These are phyloP conservation scores for Knipowitschia caucasica DNA, from an alignment of 2,797 vertebrate species.

Conservation along the genomic window DNA sequence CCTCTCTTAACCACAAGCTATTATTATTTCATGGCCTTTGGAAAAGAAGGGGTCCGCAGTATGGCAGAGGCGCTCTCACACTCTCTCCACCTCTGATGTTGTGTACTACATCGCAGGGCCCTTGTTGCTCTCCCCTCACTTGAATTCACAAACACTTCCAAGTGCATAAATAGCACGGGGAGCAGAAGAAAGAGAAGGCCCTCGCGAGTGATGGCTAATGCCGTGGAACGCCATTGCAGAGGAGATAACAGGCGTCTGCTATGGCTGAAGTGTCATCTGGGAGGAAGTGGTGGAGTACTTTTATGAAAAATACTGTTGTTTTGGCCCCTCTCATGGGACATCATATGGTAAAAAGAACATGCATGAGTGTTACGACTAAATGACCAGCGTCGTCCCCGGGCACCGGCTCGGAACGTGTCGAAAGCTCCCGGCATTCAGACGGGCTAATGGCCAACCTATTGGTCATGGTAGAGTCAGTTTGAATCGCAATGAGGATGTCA, in stretches of 20 bases:
- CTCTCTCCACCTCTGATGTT: constrained; percentile 81
- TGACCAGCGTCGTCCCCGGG: constrained; percentile 66
- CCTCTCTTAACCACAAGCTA: constrained; percentile 80
- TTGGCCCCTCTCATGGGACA: constrained; percentile 67
- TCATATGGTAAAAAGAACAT: constrained; percentile 61
- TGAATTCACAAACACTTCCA: constrained; percentile 83
- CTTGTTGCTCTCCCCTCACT: constrained; percentile 79
- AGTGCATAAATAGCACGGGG: constrained; percentile 76
- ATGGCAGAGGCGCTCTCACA: constrained; percentile 57
- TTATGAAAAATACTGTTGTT: constrained; percentile 67
- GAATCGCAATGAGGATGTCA: constrained; percentile 75
- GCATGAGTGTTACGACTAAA: constrained; percentile 71
- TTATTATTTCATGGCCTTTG: constrained; percentile 85
- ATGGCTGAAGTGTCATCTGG: constrained; percentile 60
- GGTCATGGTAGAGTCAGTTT: constrained; percentile 71
- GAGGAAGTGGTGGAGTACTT: constrained; percentile 24
- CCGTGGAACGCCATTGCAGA: constrained; percentile 70
- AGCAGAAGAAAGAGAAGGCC: constrained; percentile 60
- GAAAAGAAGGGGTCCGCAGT: constrained; percentile 76
- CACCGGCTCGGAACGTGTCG: constrained; percentile 67
- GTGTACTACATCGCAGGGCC: constrained; percentile 77
- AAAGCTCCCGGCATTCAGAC: constrained; percentile 66
- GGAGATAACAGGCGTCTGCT: constrained; percentile 70
- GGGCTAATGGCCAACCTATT: constrained; percentile 74
- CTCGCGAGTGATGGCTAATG: constrained; percentile 70